Percentiles rank a stretch among this genome's conserved stretches.
Conservation (phyloP, 2,113 vertebrate genomes). For the Menidia beryllina region DNA sequence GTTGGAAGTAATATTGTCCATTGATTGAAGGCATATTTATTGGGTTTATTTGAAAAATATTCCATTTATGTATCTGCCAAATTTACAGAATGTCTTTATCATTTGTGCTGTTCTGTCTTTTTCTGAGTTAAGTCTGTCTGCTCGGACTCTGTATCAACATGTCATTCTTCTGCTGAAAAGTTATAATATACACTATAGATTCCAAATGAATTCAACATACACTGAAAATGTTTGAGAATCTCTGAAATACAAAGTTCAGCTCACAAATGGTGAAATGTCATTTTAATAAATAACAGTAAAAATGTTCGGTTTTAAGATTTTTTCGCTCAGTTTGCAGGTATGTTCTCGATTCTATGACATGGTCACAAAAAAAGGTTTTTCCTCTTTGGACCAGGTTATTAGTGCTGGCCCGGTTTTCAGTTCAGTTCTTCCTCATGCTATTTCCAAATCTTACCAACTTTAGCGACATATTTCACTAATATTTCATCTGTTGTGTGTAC, state of each 20-base stretch:
- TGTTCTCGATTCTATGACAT: neutral
- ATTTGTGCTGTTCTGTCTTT: neutral
- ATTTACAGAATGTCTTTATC: neutral
- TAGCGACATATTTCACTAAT: conserved; percentile 7
- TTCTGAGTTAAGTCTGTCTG: neutral
- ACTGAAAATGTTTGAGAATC: neutral
- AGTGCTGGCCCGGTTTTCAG: neutral
- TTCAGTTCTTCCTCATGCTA: neutral
- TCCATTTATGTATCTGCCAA: conserved; percentile 25
- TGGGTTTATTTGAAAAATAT: conserved; percentile 8
- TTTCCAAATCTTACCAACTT: conserved; percentile 4
- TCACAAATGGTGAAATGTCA: neutral
- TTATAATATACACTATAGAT: neutral
- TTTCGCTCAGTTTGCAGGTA: neutral
- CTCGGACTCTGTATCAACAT: neutral
- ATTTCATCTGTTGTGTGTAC: neutral
- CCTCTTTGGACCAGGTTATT: neutral
- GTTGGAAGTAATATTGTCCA: conserved; percentile 1
- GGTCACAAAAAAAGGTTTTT: neutral
- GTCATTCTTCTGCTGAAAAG: neutral
- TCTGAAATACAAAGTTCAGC: neutral
- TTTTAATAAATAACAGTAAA: neutral
- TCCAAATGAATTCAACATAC: neutral
- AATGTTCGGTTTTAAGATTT: neutral
- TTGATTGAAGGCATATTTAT: conserved; percentile 14